phyloP scores from a whole-genome alignment of 2,888 invertebrate species.

The Lypha dubia region DNA sequence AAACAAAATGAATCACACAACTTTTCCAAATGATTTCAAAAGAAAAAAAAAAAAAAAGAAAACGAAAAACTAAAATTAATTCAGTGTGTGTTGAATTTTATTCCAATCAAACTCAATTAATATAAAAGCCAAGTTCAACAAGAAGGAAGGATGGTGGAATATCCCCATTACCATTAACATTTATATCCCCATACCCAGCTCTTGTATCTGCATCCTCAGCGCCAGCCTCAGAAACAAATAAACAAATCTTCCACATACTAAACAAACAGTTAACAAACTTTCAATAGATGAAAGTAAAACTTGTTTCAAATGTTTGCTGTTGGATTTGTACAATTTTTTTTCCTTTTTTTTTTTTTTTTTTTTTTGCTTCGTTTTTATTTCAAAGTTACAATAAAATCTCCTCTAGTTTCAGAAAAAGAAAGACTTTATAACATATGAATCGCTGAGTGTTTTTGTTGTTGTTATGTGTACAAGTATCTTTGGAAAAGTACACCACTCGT shows the following conservation, averaged over 20 bases:
- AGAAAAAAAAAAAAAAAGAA: not conserved
- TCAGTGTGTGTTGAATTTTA: slow-evolving; percentile 27
- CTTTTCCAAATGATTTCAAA: slow-evolving; percentile 25
- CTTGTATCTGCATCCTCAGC: not conserved
- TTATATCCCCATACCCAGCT: slow-evolving; percentile 21
- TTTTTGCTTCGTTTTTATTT: slow-evolving; percentile 47
- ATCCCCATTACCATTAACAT: slow-evolving; percentile 42
- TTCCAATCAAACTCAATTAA: slow-evolving; percentile 64
- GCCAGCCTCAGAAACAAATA: not conserved
- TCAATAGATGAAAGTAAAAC: slow-evolving; percentile 68
- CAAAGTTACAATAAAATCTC: slow-evolving; percentile 55
- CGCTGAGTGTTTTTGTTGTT: not conserved
- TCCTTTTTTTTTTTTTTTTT: too few species aligned
- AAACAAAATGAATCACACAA: slow-evolving; percentile 43
- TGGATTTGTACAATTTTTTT: slow-evolving; percentile 5
- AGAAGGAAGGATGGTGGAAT: slow-evolving; percentile 64
- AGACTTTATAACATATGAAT: not conserved
- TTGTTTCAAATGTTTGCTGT: slow-evolving; percentile 58
- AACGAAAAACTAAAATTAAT: slow-evolving; percentile 3
- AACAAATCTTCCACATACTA: slow-evolving; percentile 25
- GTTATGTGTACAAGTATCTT: slow-evolving; percentile 15
- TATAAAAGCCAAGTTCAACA: slow-evolving; percentile 60
- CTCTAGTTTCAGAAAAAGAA: slow-evolving; percentile 56
- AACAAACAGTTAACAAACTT: slow-evolving; percentile 65
- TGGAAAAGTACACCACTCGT: slow-evolving; percentile 16